Percentiles rank a stretch among this genome's conserved stretches.
Evolutionary conservation across 2,888 invertebrate genomes (phyloP).

Genomic region (Agonopterix arenella): DNA sequence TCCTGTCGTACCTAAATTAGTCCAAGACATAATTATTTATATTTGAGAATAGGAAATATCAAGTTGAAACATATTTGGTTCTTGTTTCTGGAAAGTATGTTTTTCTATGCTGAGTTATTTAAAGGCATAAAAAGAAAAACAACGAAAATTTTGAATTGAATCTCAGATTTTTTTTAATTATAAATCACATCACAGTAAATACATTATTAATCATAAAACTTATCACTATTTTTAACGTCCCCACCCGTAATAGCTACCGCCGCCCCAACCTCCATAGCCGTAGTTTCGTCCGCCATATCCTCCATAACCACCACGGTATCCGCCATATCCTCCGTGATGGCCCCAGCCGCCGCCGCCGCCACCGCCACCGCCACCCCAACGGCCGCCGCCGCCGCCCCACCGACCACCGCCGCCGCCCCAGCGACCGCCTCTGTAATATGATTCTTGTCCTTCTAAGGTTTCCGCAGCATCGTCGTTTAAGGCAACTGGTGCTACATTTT

Average conservation of each 20-base stretch:
- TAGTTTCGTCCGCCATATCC: constrained; percentile 12
- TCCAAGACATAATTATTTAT: too few species aligned
- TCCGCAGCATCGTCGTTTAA: constrained; percentile 6
- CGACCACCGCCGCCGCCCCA: constrained; percentile 13
- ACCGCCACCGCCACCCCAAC: constrained; percentile 10
- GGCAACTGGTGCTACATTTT: background rate
- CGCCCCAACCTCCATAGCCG: constrained; percentile 4
- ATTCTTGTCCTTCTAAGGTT: constrained; percentile 20
- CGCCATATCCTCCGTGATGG: constrained; percentile 7
- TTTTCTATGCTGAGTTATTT: too few species aligned
- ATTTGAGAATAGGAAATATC: too few species aligned
- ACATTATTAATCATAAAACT: background rate
- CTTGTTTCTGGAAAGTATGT: too few species aligned
- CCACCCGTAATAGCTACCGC: constrained; percentile 7
- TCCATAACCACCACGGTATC: constrained; percentile 8
- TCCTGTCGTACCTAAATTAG: too few species aligned
- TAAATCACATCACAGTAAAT: constrained; percentile 17
- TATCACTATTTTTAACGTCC: constrained; percentile 12
- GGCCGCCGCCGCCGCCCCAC: constrained; percentile 8
- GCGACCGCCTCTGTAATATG: constrained; percentile 12
- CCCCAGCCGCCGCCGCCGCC: constrained; percentile 8
- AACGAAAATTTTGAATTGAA: background rate
- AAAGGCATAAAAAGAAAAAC: too few species aligned
- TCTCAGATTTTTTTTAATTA: background rate
- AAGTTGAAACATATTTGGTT: too few species aligned